Evolutionary conservation across 2,113 vertebrate genomes (phyloP).

Genomic region (Octodon degus): DNA sequence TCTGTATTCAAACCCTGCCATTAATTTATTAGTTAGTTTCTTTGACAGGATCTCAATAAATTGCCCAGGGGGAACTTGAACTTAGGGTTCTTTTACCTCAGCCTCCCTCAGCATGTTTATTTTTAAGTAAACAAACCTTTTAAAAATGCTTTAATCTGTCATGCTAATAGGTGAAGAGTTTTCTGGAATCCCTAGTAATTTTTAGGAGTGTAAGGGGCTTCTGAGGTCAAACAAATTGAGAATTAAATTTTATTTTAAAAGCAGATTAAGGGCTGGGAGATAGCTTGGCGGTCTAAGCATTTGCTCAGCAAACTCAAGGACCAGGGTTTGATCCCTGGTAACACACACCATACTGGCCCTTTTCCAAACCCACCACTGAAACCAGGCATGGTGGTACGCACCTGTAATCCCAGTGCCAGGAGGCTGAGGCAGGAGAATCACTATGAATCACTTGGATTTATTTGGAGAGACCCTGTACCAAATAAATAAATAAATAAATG

Average conservation of each 20-base stretch:
- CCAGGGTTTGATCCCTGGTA: no score
- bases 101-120: neutral
- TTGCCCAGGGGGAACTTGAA: neutral
- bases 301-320: no score
- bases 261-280: neutral
- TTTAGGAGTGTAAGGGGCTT: neutral
- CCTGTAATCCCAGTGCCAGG: no score
- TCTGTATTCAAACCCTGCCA: neutral
- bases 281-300: no score
- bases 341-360: no score
- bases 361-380: no score
- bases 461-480: no score
- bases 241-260: neutral
- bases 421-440: no score
- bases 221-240: neutral
- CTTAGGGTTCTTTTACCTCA: neutral
- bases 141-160: constrained; percentile 21
- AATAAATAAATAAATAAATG: neutral
- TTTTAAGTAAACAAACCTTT: constrained; percentile 20
- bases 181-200: neutral
- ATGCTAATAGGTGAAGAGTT: neutral
- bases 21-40: neutral
- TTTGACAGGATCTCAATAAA: neutral
- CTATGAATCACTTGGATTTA: no score
- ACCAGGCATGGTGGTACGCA: no score